Evolutionary conservation across 2,888 invertebrate species (phyloP).

Genomic region (Hirudinaria manillensis): DNA sequence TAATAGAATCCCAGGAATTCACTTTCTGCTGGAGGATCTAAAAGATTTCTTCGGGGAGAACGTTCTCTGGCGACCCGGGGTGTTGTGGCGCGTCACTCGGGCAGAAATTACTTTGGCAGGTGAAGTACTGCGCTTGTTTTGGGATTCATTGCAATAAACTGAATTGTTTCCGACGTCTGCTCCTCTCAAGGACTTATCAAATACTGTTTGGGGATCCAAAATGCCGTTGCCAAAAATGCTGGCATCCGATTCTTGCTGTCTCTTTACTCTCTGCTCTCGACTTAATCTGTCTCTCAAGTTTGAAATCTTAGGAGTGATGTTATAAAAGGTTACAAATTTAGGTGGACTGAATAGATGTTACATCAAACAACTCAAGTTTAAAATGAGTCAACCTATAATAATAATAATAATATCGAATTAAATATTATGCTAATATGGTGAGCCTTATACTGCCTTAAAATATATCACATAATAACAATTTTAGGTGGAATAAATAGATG

Average conservation of each 20-base stretch:
- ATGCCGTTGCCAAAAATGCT: background rate
- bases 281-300: slow-evolving; percentile 73
- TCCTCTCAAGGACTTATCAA: background rate
- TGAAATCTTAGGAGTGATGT: slow-evolving; percentile 59
- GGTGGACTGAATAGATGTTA: background rate
- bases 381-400: background rate
- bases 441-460: too few relatives aligned
- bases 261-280: slow-evolving; percentile 55
- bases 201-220: background rate
- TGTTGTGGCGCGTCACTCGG: background rate
- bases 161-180: background rate
- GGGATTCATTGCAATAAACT: background rate
- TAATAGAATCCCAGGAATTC: background rate
- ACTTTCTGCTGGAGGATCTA: background rate
- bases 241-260: slow-evolving; percentile 1
- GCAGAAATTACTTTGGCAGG: slow-evolving; percentile 24
- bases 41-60: slow-evolving; percentile 2
- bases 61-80: background rate
- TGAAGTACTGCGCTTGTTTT: slow-evolving; percentile 25
- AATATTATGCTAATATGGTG: too few relatives aligned
- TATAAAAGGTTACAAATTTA: background rate
- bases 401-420: too few relatives aligned
- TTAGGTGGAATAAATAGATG: too few relatives aligned
- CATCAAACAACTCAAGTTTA: background rate
- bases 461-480: too few relatives aligned